A percentile compares a stretch with the other conserved stretches of the same genome.
Evolutionary conservation across 2,888 invertebrate species (phyloP).

Genomic region (Lepidochitona cinerea): DNA sequence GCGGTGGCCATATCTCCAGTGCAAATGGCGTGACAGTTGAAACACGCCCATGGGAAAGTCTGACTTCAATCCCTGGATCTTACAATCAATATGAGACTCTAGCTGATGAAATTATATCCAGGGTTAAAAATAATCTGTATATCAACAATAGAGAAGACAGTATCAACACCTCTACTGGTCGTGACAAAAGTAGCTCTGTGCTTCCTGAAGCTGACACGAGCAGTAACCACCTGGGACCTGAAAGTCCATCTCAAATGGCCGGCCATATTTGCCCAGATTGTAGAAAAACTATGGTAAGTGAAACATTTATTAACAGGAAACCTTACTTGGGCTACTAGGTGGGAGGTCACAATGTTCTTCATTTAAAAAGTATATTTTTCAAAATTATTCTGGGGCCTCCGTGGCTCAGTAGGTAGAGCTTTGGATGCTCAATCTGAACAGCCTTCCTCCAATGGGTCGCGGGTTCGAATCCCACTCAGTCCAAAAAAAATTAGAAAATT

Average conservation of each 20-base stretch:
- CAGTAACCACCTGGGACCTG: not conserved
- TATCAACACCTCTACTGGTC: not conserved
- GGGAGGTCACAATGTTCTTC: too few species aligned
- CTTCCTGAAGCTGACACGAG: too few species aligned
- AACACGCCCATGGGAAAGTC: not conserved
- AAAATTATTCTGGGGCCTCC: too few species aligned
- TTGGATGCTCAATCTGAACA: too few species aligned
- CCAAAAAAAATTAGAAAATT: too few species aligned
- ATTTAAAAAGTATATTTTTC: too few species aligned
- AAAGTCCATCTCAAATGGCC: constrained; percentile 21
- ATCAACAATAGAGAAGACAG: not conserved
- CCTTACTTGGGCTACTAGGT: too few species aligned
- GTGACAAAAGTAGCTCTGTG: too few species aligned
- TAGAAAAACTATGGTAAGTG: constrained; percentile 43
- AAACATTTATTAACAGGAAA: too few species aligned
- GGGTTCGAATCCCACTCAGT: too few species aligned
- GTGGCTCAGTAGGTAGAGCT: too few species aligned
- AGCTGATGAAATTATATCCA: constrained; percentile 48
- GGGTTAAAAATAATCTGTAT: constrained; percentile 43
- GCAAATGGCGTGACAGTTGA: not conserved
- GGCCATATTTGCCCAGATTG: constrained; percentile 47
- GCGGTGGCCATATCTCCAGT: not conserved
- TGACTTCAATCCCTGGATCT: constrained; percentile 37
- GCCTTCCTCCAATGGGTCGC: too few species aligned
- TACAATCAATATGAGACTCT: constrained; percentile 46